Conservation (phyloP, 2,888 invertebrate species). For the Schizotus pectinicornis region DNA sequence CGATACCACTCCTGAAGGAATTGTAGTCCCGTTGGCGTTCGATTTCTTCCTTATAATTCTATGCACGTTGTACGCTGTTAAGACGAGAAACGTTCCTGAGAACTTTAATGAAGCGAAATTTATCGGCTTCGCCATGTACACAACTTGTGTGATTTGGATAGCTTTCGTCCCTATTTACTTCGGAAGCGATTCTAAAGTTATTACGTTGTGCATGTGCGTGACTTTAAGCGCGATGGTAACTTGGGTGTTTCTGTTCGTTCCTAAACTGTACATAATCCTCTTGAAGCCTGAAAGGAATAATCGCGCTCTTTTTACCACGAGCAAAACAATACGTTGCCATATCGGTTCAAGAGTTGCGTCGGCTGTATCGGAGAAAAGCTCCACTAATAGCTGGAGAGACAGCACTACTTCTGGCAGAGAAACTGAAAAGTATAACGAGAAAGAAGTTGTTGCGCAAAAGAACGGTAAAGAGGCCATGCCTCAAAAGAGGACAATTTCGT, state of each 20-base stretch:
- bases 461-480: slow-evolving; percentile 30
- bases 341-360: slow-evolving; percentile 64
- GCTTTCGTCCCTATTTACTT: slow-evolving; percentile 81
- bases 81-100: slow-evolving; percentile 79
- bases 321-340: slow-evolving; percentile 74
- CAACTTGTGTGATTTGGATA: slow-evolving; percentile 78
- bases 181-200: slow-evolving; percentile 69
- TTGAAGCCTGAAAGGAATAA: slow-evolving; percentile 79
- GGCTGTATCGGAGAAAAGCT: slow-evolving; percentile 56
- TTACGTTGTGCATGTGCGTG: slow-evolving; percentile 69
- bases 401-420: slow-evolving; percentile 42
- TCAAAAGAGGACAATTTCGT: slow-evolving; percentile 54
- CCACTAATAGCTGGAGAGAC: slow-evolving; percentile 50
- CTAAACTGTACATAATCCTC: slow-evolving; percentile 78
- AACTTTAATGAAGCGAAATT: slow-evolving; percentile 81
- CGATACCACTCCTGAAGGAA: slow-evolving; percentile 64
- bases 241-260: slow-evolving; percentile 75
- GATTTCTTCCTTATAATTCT: slow-evolving; percentile 73
- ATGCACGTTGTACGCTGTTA: slow-evolving; percentile 80
- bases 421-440: slow-evolving; percentile 9
- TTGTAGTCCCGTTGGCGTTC: slow-evolving; percentile 71
- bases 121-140: slow-evolving; percentile 83
- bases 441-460: slow-evolving; percentile 14
- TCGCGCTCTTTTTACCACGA: slow-evolving; percentile 75
- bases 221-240: slow-evolving; percentile 77